Conservation (phyloP, 1,140 invertebrate genomes). For the Drosophila nasuta region DNA sequence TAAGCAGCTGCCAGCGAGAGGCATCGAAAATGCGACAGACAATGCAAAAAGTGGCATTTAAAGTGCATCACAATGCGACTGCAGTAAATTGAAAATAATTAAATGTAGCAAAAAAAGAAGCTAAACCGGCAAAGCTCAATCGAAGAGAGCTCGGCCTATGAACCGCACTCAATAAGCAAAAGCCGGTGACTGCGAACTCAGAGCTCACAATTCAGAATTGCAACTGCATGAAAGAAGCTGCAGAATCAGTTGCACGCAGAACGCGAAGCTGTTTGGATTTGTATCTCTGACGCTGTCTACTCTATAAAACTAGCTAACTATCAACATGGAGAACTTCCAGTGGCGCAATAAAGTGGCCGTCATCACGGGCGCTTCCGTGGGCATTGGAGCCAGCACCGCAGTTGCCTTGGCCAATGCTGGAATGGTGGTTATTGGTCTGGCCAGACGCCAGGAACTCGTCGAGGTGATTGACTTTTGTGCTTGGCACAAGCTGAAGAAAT, state of each 20-base stretch:
- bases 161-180: slow-evolving; percentile 49
- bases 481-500: background rate
- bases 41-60: slow-evolving; percentile 34
- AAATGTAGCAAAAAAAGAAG: slow-evolving; percentile 44
- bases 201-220: background rate
- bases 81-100: slow-evolving; percentile 72
- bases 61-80: slow-evolving; percentile 49
- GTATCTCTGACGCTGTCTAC: slow-evolving; percentile 13
- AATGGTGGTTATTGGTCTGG: slow-evolving; percentile 87
- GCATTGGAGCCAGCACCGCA: slow-evolving; percentile 87
- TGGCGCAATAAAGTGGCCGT: slow-evolving; percentile 88
- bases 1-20: slow-evolving; percentile 1
- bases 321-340: slow-evolving; percentile 85
- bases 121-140: slow-evolving; percentile 37
- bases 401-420: slow-evolving; percentile 85
- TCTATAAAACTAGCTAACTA: background rate
- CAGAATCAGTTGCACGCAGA: slow-evolving; percentile 46
- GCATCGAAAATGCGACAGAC: background rate
- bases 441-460: slow-evolving; percentile 86
- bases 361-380: slow-evolving; percentile 88
- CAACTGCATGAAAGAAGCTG: slow-evolving; percentile 23
- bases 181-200: slow-evolving; percentile 25
- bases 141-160: slow-evolving; percentile 49
- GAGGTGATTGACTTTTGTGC: slow-evolving; percentile 75
- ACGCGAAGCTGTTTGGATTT: slow-evolving; percentile 40